Percentiles rank a stretch among this genome's conserved stretches.
phyloP scores from a whole-genome alignment of 92 coral and sea anemone genomes.

The Porites lobata region DNA sequence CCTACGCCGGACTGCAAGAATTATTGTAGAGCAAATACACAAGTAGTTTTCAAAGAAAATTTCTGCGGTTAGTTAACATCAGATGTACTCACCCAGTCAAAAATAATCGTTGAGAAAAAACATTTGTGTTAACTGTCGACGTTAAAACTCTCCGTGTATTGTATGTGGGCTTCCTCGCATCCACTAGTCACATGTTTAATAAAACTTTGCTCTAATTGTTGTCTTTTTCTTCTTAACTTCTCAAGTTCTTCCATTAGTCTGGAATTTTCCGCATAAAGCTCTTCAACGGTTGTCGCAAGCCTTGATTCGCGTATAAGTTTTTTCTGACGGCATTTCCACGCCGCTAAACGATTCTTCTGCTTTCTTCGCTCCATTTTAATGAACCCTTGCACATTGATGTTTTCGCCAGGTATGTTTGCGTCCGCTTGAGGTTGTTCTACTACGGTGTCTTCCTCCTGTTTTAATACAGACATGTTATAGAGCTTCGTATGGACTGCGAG shows the following conservation, averaged over 20 bases:
- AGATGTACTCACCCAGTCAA: neutral
- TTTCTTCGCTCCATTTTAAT: constrained; percentile 60
- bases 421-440: constrained; percentile 37
- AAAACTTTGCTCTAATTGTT: constrained; percentile 63
- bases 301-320: constrained; percentile 71
- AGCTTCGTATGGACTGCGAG: constrained; percentile 68
- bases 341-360: constrained; percentile 72
- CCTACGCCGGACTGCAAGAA: neutral
- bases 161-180: constrained; percentile 71
- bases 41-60: neutral
- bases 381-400: constrained; percentile 55
- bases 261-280: constrained; percentile 70
- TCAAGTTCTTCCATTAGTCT: constrained; percentile 68
- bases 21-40: too few relatives aligned
- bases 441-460: constrained; percentile 29
- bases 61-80: neutral
- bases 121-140: constrained; percentile 22
- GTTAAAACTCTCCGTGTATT: constrained; percentile 52
- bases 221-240: constrained; percentile 59
- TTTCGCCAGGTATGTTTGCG: constrained; percentile 8
- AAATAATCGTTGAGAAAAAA: neutral
- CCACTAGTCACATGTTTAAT: constrained; percentile 69
- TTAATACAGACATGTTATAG: constrained; percentile 53
- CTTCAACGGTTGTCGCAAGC: constrained; percentile 71
- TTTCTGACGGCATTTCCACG: constrained; percentile 80